phyloP scores from a whole-genome alignment of 2,113 vertebrate species.

The Noturus placidus region DNA sequence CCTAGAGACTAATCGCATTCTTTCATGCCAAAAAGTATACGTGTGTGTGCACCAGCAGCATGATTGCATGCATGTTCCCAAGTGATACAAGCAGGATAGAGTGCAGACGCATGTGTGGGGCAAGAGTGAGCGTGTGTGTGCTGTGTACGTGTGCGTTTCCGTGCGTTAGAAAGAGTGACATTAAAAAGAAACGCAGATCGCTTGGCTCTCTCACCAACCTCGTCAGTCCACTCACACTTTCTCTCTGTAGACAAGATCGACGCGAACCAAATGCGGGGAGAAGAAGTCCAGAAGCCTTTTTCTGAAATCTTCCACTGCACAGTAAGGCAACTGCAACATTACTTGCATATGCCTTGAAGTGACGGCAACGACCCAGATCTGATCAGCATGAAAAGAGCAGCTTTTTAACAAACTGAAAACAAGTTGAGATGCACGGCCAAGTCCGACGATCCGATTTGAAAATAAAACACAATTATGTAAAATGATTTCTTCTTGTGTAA shows the following conservation, averaged over 20 bases:
- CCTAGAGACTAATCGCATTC: conserved; percentile 47
- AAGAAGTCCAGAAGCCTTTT: conserved; percentile 21
- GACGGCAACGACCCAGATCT: conserved; percentile 25
- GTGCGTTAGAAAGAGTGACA: conserved; percentile 4
- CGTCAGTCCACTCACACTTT: conserved; percentile 23
- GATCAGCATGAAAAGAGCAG: not conserved
- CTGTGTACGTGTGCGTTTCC: not conserved
- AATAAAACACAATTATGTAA: not conserved
- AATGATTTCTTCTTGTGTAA: not conserved
- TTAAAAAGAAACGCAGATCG: conserved; percentile 13
- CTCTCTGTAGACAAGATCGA: not conserved
- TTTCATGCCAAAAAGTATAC: conserved; percentile 42
- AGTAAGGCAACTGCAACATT: conserved; percentile 40
- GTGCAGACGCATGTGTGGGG: conserved; percentile 7
- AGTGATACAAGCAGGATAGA: conserved; percentile 12
- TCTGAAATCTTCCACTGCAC: not conserved
- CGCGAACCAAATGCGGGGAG: conserved; percentile 36
- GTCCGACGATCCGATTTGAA: not conserved
- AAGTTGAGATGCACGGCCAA: not conserved
- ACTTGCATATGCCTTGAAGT: conserved; percentile 35
- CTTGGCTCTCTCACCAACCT: conserved; percentile 29
- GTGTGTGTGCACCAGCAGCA: not conserved
- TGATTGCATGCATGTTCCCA: conserved; percentile 21
- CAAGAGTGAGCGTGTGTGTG: conserved; percentile 1
- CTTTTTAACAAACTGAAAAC: not conserved